Evolutionary conservation across 2,888 invertebrate genomes (phyloP), one percentile per base, ranked within the genome.

Genomic region (Leucophora obtusa): DNA sequence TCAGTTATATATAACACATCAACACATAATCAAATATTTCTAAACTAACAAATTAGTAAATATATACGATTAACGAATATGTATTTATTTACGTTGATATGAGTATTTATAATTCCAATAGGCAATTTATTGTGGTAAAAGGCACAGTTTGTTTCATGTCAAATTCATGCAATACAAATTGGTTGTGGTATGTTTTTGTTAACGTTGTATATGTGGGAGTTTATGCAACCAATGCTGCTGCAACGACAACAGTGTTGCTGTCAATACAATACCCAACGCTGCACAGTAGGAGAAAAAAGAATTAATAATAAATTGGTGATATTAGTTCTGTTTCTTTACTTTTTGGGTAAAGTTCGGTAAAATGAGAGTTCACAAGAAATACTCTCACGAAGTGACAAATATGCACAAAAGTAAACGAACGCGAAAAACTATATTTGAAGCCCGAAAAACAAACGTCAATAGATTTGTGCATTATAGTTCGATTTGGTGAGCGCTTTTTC

Each of bases 101-200:
- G 59, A 54, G 71, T 66, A 77, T 71, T 72, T 77, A 66, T 77
- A 66, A 77, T 72, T 77, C 72, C 71, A 72, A 72, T 72, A 71
- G 77, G 71, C 71, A 72, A 77, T 77, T 77, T 72, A 72, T 77
- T 77, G 71, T 54, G 77, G 77, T 72, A 60, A 66, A 72, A 68
- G 66, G 77, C 66, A 77, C 77, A 77, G 66, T 77, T 71, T 72
- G 77, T 71, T 77, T 72, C 38, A 71, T 72, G 77, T 77, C 77
- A 77, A 77, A 77, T 72, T 77, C 77, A 77, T 77, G 71, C 71
- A 72, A 71, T 50, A 72, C 77, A 72, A 77, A 77, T 77, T 77
- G 71, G 71, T 72, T 77, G 77, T 62, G 77, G 77, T 72, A 60
- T 66, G 60, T 77, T 66, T 60, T 21, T 68, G 54, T 56, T 28